Conservation (phyloP, 2,113 vertebrate genomes). For the Cricetomys ansorgei region DNA sequence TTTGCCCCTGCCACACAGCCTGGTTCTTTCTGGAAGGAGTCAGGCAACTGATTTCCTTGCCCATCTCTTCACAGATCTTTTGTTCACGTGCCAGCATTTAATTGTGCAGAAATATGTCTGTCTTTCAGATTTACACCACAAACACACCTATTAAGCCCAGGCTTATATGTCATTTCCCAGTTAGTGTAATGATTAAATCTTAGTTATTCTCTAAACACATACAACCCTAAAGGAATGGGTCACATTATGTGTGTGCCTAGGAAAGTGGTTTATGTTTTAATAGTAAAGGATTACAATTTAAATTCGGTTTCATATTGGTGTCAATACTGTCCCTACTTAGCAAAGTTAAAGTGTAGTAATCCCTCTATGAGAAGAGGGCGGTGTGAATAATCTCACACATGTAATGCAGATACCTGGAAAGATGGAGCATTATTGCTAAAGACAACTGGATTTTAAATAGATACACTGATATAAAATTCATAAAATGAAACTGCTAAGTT, state of each 20-base stretch:
- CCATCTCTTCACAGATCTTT: background rate
- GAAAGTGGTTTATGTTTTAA: background rate
- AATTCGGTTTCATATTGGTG: background rate
- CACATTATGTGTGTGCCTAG: background rate
- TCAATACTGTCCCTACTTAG: background rate
- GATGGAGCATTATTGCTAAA: background rate
- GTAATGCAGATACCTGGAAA: background rate
- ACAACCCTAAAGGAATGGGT: background rate
- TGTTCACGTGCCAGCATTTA: background rate
- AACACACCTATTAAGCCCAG: background rate
- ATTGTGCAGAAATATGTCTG: background rate
- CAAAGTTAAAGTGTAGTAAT: background rate
- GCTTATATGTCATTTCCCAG: background rate
- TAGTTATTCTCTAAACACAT: background rate
- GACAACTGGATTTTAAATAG: background rate
- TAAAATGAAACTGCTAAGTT: background rate
- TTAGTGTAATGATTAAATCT: background rate
- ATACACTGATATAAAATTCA: background rate
- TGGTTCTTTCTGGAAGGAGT: background rate
- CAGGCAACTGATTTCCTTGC: background rate
- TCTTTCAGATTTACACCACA: background rate
- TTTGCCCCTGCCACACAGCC: too few relatives aligned
- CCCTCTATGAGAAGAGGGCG: background rate
- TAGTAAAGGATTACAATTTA: background rate
- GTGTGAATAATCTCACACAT: background rate